Evolutionary conservation across 2,797 vertebrate species (phyloP), one percentile per base, ranked within the genome.

Genomic region (Salarias fasciatus): DNA sequence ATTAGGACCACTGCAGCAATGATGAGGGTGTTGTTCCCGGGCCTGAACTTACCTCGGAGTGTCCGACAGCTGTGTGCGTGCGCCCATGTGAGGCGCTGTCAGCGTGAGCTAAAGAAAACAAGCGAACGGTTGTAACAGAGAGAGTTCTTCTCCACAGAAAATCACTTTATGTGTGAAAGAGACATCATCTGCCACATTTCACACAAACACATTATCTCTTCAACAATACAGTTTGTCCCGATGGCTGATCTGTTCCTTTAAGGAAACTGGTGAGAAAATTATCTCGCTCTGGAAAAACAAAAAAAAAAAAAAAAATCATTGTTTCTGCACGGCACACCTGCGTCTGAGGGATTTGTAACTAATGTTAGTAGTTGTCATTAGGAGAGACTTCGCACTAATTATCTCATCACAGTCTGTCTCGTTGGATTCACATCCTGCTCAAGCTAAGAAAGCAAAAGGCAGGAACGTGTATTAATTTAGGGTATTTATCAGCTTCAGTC

Each of bases 331-430:
- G 69, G 72, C 63, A 74, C 75, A 78, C 70, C 81, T 82, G 84
- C 42, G 41, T 74, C 81, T 75, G 33, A 72, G 71, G 58, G 83
- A 69, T 54, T 76, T 47, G 51, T 56, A 69, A 63, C 80, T 82
- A 82, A 86, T 86, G 75, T 77, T 79, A 74, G 74, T 66, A 47
- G 63, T 58, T 68, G 81, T 83, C 85, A 86, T 88, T 80, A 84
- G 60, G 59, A 81, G 62, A 72, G 69, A 67, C 64, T 54, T 67
- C 65, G 68, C 69, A 52, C 82, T 87, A 82, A 87, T 89, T 87
- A 77, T 81, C 76, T 80, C 73, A 74, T 88, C 78, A 78, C 72
- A 68, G 74, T 70, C 71, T 63, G 64, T 82, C 76, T 80, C 71
- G 6, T 12, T 12, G 63, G 62, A 77, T 79, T 75, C 68, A 43